A percentile compares a stretch with the other conserved stretches of the same genome.
Conservation (phyloP, 1,140 invertebrate genomes). For the Macrocentrus cingulum region DNA sequence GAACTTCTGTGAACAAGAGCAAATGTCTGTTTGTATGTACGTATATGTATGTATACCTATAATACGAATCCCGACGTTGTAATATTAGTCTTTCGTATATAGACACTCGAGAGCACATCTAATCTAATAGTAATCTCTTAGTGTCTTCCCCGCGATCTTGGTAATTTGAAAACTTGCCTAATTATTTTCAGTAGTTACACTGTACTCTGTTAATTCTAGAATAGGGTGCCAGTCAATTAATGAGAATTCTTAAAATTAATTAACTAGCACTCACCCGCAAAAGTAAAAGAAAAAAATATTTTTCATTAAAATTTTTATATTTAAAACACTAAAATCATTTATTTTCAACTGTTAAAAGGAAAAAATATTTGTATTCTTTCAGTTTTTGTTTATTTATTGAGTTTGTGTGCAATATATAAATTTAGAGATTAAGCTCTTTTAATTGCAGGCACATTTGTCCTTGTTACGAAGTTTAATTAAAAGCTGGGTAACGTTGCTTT, state of each 20-base stretch:
- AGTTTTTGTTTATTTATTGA: no score
- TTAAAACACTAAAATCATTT: no score
- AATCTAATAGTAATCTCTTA: constrained; percentile 20
- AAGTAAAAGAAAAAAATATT: no score
- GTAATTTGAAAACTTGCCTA: constrained; percentile 21
- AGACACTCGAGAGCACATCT: constrained; percentile 7
- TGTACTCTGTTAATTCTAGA: constrained; percentile 1
- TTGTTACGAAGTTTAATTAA: constrained; percentile 13
- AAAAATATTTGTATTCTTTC: no score
- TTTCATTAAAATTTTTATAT: no score
- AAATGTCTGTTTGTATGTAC: no score
- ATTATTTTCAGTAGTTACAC: constrained; percentile 15
- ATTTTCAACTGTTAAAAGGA: no score
- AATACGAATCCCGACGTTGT: neutral
- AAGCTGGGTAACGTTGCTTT: neutral
- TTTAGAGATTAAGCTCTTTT: constrained; percentile 21
- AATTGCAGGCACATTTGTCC: constrained; percentile 16
- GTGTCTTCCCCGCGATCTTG: constrained; percentile 1
- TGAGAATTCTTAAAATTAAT: no score
- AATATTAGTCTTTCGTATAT: constrained; percentile 13
- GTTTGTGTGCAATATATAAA: constrained; percentile 15
- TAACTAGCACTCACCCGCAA: neutral
- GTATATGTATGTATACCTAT: no score
- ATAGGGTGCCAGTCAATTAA: no score
- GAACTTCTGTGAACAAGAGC: neutral